Evolutionary conservation across 1,140 invertebrate genomes (phyloP), one percentile per base, ranked within the genome.

Genomic region (Whitmania pigra): DNA sequence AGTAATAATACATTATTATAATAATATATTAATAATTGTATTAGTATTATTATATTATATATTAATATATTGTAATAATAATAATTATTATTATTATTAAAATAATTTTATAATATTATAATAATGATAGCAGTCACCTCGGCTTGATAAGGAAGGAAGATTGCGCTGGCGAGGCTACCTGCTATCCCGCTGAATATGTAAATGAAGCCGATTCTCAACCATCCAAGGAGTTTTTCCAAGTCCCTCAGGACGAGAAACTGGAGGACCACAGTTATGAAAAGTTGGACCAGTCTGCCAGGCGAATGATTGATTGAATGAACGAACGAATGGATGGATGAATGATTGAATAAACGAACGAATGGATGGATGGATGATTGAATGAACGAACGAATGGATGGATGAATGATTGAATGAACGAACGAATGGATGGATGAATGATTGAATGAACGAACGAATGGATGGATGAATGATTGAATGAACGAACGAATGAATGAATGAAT

Each of bases 121-220:
- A 36, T 36, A 36, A 36, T 2, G 6, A 36, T 36, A 36, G 6
- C n/a, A n/a, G n/a, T 84, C 85, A 94, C 93, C 87, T 97, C 94
- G 69, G 94, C 94, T 83, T 94, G 87, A 81, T 97, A 97, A n/a
- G 96, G 96, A 73, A 97, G 89, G 79, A 99, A 93, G 73, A 97
- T 93, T 69, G 94, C 92, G 78, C 93, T 96, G 25, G 92, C 94
- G 75, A 99, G 84, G 83, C 98, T 98, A 31, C 96, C 96, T 73
- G 89, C 92, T 63, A 99, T 87, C 40, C 95, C 96, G 66, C 91
- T 91, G 29, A 90, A 90, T 73, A 99, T 87, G 82, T 98, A 99
- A 74, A 99, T 93, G 57, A 97, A 87, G 27, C 89, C 89, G 73
- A 97, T 92, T 71, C 96, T 86, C 36, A 94, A 83, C 67, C 92